Base-by-base conservation (phyloP, 1,140 invertebrate species). In the Drosophila kanapiae region DNA sequence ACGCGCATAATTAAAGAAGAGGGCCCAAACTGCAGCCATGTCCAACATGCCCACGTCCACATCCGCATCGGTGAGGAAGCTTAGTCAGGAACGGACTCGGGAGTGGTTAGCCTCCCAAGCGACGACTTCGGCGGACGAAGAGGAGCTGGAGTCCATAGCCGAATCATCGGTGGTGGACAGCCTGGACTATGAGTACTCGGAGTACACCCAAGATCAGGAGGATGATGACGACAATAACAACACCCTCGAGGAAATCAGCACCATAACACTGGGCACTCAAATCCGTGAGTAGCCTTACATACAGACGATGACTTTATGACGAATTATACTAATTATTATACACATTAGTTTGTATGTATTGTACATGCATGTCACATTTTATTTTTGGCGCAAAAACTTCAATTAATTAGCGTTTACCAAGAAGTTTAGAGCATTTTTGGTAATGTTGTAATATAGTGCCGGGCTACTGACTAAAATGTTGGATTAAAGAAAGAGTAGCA, bases 91-190 rank as follows among this genome's bases (percentile, higher is more conserved):
- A 18, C 67, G 81, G 8, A 90, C 85, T 6, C 63, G 75, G 6
- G 75, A 90, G 53, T 90, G 85, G 85, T 18, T 90, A 29, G 78
- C 49, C 3, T 48, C 63, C 1, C 86, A 90, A 37, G 9, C 60
- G 1, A 11, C 62, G 1, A 18, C 29, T 3, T 42, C 59, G 3
- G 31, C 8, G 10, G 54, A 75, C 6, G 71, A 77, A 27, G 88
- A 91, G 43, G 87, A 91, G 6, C 35, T 87, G 8, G 88, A 91
- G 27, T 91, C 87, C 0, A 69, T 91, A 16, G 84, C 88, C 1
- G 87, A 91, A 8, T 91, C 88, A 38, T 91, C 88, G 8, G 83
- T 91, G 1, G 83, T 91, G 8, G 88, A 91, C 29, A 91, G 88
- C 31, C 59, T 91, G 47, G 88, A 91, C 29, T 88, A 87, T 45